Conservation (phyloP, 2,888 invertebrate genomes). For the Nemapogon koenigi region DNA sequence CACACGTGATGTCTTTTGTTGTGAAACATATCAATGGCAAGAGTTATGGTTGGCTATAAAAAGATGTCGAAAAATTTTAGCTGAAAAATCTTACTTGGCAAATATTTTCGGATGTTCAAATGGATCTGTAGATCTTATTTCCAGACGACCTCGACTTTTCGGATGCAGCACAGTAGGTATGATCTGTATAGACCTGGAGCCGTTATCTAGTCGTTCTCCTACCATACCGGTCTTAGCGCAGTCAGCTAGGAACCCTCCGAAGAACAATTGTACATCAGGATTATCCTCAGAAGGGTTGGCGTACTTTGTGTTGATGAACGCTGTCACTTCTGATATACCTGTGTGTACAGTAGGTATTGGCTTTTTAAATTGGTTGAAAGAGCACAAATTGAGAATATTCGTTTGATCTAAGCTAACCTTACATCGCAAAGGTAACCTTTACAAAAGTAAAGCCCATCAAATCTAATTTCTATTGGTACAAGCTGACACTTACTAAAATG, state of each 20-base stretch:
- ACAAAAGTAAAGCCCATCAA: no score
- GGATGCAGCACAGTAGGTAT: constrained; percentile 87
- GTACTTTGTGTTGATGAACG: constrained; percentile 81
- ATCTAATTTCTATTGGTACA: no score
- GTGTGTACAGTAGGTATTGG: constrained; percentile 14
- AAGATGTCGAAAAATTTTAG: neutral
- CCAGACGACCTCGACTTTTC: constrained; percentile 81
- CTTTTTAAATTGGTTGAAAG: neutral
- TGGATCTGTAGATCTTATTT: constrained; percentile 79
- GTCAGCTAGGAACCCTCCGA: constrained; percentile 85
- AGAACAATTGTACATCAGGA: constrained; percentile 87
- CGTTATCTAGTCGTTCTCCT: constrained; percentile 75
- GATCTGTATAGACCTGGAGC: constrained; percentile 73
- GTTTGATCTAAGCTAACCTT: no score
- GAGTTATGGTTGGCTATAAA: neutral
- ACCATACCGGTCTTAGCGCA: constrained; percentile 88
- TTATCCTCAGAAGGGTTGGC: constrained; percentile 75
- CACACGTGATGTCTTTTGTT: no score
- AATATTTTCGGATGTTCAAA: constrained; percentile 82
- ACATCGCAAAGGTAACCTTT: no score
- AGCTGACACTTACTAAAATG: no score
- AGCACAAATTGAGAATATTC: no score
- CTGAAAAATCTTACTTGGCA: constrained; percentile 69
- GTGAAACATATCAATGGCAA: no score
- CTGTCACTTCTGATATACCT: constrained; percentile 86